Conservation (phyloP, 2,888 invertebrate species). For the Arge pagana region DNA sequence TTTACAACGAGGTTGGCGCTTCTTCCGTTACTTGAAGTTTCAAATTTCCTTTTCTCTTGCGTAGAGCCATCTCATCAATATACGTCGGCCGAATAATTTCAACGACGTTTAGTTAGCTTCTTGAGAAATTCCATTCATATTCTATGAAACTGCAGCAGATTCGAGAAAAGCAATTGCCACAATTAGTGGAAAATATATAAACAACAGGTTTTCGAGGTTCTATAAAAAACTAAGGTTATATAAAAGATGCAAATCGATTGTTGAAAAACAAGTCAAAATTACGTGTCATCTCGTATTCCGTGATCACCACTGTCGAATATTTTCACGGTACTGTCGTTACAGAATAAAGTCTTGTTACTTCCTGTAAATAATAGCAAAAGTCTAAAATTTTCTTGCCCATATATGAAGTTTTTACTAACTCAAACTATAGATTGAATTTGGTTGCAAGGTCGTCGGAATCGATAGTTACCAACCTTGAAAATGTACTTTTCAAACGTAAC, state of each 20-base stretch:
- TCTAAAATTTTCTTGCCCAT: constrained; percentile 43
- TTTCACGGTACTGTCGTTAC: too few species aligned
- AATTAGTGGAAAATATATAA: background rate
- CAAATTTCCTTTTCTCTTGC: constrained; percentile 55
- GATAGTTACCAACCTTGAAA: constrained; percentile 12
- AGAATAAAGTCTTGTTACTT: constrained; percentile 6
- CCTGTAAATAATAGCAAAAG: constrained; percentile 24
- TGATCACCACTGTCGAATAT: background rate
- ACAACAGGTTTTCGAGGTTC: background rate
- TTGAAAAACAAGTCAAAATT: background rate
- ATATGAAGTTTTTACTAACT: constrained; percentile 50
- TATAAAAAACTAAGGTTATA: constrained; percentile 20
- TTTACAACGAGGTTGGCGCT: constrained; percentile 60
- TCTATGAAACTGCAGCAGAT: constrained; percentile 10
- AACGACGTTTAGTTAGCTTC: background rate
- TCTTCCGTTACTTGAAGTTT: constrained; percentile 62
- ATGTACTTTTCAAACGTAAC: too few species aligned
- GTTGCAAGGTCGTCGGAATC: constrained; percentile 12
- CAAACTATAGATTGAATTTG: constrained; percentile 42
- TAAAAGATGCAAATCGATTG: constrained; percentile 17
- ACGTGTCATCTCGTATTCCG: background rate
- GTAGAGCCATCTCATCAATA: constrained; percentile 44
- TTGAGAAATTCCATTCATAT: constrained; percentile 9
- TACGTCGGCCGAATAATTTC: constrained; percentile 1
- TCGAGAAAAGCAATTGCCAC: background rate